Evolutionary conservation across 2,888 invertebrate genomes (phyloP), one percentile per base, ranked within the genome.

Genomic region (Ormyrus labotus): DNA sequence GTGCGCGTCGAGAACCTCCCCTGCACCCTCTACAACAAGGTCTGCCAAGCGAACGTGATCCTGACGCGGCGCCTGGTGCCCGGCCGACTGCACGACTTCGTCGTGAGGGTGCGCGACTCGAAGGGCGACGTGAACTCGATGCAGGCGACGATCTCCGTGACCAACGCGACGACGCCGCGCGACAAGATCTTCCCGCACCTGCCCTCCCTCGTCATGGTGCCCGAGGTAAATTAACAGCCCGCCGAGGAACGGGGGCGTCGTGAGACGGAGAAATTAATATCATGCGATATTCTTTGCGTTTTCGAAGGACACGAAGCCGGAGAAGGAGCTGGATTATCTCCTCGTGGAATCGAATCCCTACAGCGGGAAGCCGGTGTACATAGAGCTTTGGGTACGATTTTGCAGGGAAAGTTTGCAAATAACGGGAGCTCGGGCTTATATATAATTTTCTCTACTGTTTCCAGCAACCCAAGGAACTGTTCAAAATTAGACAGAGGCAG

Each of bases 1-100:
- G 94, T 97, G 83, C 93, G 94, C 85, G 93, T 97, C 83, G 96
- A 96, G 89, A 94, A 95, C 85, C 93, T 97, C 80, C 96, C 96
- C 68, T 97, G 97, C 92, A 95, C 95, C 80, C 93, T 95, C 84
- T 96, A 96, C 92, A 96, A 97, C 92, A 96, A 96, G 72, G 95
- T 96, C 86, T 97, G 97, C 91, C 96, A 97, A 91, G 97, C 97
- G 78, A 97, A 97, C 91, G 95, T 97, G 85, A 93, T 96, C 84
- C 92, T 97, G 83, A 94, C 95, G 84, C 93, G 95, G 86, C 92
- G 95, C 83, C 91, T 97, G 86, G 95, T 96, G 90, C 93, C 95
- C 0, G 96, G 96, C n/a, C 93, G 96, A 81, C 95, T 95, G 87
- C 96, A 96, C 91, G 96, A 96, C 92, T 96, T 96, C 91, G 93